Percentiles rank a stretch among this genome's conserved stretches.
Evolutionary conservation across 92 coral and sea anemone species (phyloP).

Genomic region (Phenganax marumi): DNA sequence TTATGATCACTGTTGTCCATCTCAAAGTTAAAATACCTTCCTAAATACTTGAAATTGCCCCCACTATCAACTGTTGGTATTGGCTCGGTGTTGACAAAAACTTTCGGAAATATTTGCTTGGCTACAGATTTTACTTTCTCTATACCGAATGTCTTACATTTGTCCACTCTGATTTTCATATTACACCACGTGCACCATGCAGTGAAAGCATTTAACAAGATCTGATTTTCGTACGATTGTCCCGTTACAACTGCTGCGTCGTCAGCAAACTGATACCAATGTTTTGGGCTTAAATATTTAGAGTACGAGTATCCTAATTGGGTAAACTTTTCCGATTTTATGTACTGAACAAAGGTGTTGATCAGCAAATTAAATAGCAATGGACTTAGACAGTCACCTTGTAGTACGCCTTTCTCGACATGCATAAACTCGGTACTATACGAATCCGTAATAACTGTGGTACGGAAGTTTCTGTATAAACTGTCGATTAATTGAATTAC

Average conservation of each 20-base stretch:
- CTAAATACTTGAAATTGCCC: background rate
- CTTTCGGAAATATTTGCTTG: background rate
- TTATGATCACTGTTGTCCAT: background rate
- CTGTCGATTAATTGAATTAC: background rate
- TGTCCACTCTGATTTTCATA: constrained; percentile 43
- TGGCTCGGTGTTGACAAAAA: constrained; percentile 9
- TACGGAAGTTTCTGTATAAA: constrained; percentile 5
- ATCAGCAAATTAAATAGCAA: constrained; percentile 27
- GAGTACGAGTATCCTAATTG: constrained; percentile 39
- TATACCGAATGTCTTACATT: constrained; percentile 38
- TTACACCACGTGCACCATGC: constrained; percentile 49
- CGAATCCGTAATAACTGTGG: background rate
- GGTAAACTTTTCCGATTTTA: constrained; percentile 35
- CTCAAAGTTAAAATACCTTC: background rate
- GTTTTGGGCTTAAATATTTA: constrained; percentile 38
- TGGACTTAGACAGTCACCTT: background rate
- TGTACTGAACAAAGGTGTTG: constrained; percentile 38
- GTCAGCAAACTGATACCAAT: constrained; percentile 58
- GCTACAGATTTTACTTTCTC: background rate
- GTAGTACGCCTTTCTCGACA: background rate
- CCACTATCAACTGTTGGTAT: background rate
- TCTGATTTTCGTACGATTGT: constrained; percentile 51
- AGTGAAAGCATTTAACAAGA: constrained; percentile 39
- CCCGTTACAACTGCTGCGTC: constrained; percentile 56
- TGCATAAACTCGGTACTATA: background rate